These are phyloP conservation scores for Chamaetylas fuelleborni DNA, from an alignment of 2,113 vertebrate species.

Conservation along the genomic window DNA sequence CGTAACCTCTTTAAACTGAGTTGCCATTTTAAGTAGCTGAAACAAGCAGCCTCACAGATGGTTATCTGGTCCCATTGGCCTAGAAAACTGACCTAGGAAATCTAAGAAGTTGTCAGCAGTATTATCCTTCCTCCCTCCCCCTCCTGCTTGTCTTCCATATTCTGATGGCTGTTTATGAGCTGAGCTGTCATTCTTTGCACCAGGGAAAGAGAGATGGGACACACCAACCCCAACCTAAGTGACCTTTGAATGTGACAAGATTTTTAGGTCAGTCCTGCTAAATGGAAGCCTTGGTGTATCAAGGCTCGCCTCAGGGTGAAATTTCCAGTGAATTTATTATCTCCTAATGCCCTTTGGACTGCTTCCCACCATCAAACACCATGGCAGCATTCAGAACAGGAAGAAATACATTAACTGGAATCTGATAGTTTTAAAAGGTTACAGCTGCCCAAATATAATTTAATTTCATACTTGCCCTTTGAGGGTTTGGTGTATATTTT, in stretches of 20 bases:
- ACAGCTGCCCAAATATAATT: slow-evolving; percentile 88
- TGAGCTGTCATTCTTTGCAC: slow-evolving; percentile 75
- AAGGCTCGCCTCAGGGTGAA: slow-evolving; percentile 79
- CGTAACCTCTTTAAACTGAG: neutral
- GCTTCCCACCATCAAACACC: slow-evolving; percentile 83
- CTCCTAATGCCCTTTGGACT: slow-evolving; percentile 82
- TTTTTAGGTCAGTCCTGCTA: slow-evolving; percentile 81
- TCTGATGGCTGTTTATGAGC: slow-evolving; percentile 71
- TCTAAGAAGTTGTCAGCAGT: neutral
- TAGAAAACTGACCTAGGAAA: neutral
- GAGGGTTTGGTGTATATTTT: slow-evolving; percentile 87
- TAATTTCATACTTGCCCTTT: slow-evolving; percentile 88
- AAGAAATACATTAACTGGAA: slow-evolving; percentile 86
- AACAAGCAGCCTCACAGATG: neutral
- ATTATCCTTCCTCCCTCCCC: neutral
- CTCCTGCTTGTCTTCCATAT: slow-evolving; percentile 57
- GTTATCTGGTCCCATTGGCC: neutral
- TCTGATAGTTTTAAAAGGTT: slow-evolving; percentile 86
- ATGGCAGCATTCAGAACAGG: slow-evolving; percentile 82
- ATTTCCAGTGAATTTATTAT: slow-evolving; percentile 85
- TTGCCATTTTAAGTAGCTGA: neutral
- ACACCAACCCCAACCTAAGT: slow-evolving; percentile 77
- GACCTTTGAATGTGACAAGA: slow-evolving; percentile 86
- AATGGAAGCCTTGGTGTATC: slow-evolving; percentile 77
- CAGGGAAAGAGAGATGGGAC: slow-evolving; percentile 76